Conservation (phyloP, 2,797 vertebrate species). For the Myoxocephalus aenaeus region DNA sequence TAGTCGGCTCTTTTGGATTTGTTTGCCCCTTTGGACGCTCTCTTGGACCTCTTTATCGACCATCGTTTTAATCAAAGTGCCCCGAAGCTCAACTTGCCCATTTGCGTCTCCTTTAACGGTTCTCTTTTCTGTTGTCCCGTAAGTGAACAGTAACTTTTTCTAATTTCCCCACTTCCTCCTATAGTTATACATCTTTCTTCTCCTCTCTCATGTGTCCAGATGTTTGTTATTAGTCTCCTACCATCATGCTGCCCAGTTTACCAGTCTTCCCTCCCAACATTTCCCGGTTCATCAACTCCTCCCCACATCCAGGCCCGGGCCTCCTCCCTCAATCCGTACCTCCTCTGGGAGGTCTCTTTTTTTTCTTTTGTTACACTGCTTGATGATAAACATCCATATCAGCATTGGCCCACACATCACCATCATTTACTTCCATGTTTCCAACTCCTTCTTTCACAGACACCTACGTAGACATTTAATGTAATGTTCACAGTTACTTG, state of each 20-base stretch:
- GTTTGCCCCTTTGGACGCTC: background rate
- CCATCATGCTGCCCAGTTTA: background rate
- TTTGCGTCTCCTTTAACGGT: background rate
- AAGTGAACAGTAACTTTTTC: background rate
- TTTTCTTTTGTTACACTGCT: conserved; percentile 61
- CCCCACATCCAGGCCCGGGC: background rate
- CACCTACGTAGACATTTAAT: conserved; percentile 36
- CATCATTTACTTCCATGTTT: conserved; percentile 25
- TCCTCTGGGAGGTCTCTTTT: background rate
- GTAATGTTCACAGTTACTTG: conserved; percentile 10
- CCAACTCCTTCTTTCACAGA: conserved; percentile 15
- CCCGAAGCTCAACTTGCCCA: background rate
- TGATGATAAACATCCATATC: conserved; percentile 68
- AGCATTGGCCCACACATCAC: conserved; percentile 32
- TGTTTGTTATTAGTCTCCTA: background rate
- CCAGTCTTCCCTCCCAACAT: background rate
- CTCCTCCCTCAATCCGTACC: background rate
- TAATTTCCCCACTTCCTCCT: background rate
- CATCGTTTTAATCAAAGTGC: background rate
- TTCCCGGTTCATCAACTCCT: background rate
- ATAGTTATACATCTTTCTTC: background rate
- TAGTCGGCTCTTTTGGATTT: background rate
- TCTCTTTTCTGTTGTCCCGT: background rate
- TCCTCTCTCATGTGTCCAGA: background rate
- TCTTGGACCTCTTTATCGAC: background rate